These are phyloP conservation scores for Adelosebastes latens DNA, from an alignment of 2,797 vertebrate genomes.

Conservation along the genomic window DNA sequence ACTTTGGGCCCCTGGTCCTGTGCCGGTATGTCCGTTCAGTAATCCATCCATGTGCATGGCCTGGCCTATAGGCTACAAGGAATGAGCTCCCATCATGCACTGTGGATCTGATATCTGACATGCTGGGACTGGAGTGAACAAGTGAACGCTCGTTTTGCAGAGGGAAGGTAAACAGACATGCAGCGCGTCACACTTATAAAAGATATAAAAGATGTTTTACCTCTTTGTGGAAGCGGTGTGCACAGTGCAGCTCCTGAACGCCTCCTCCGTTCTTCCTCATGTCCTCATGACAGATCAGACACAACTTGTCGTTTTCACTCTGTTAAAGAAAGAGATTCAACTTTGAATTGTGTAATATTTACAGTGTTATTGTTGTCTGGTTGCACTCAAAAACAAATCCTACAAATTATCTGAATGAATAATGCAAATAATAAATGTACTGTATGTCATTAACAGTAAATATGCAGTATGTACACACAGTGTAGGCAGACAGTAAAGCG, in stretches of 20 bases:
- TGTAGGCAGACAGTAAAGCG: neutral
- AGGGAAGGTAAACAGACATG: neutral
- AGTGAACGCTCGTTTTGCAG: neutral
- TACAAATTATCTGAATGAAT: neutral
- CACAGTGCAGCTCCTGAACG: slow-evolving; percentile 74
- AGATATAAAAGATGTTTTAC: slow-evolving; percentile 37
- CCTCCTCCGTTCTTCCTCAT: slow-evolving; percentile 59
- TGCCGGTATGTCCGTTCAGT: no score
- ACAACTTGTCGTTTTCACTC: slow-evolving; percentile 64
- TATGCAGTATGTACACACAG: neutral
- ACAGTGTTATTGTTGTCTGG: neutral
- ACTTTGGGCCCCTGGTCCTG: no score
- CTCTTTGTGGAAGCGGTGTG: slow-evolving; percentile 82
- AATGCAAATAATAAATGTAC: neutral
- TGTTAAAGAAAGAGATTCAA: slow-evolving; percentile 36
- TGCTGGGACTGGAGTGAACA: slow-evolving; percentile 25
- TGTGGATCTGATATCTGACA: slow-evolving; percentile 39
- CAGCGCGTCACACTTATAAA: neutral
- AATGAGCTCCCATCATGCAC: slow-evolving; percentile 15
- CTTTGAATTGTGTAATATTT: neutral
- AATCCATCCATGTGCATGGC: no score
- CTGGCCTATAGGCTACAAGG: no score
- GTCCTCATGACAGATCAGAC: slow-evolving; percentile 78
- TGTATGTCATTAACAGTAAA: neutral
- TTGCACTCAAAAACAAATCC: no score